Evolutionary conservation across 2,888 invertebrate species (phyloP).

Genomic region (Galerucella calmariensis): DNA sequence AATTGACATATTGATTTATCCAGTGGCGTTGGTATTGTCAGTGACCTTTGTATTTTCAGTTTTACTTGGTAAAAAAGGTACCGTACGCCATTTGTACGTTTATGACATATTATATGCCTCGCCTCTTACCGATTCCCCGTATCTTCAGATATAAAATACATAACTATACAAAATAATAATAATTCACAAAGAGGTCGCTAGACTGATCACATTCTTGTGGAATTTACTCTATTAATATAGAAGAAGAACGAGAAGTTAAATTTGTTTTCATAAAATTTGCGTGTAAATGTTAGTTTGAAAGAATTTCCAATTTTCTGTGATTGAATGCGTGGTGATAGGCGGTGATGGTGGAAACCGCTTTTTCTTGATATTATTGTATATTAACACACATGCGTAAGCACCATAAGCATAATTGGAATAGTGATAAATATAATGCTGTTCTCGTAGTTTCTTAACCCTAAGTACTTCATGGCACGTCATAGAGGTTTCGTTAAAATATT

Average conservation of each 20-base stretch:
- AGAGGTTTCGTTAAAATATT: slow-evolving; percentile 3
- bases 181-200: no score
- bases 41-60: no score
- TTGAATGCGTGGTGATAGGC: slow-evolving; percentile 48
- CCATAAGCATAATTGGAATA: slow-evolving; percentile 36
- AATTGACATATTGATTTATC: no score
- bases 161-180: no score
- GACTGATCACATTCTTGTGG: no score
- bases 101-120: no score
- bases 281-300: background rate
- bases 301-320: slow-evolving; percentile 27
- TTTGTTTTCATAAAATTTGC: background rate
- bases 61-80: no score
- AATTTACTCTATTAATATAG: no score
- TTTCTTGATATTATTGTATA: slow-evolving; percentile 42
- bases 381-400: slow-evolving; percentile 48
- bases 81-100: no score
- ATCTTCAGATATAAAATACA: no score
- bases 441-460: slow-evolving; percentile 16
- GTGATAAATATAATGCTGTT: slow-evolving; percentile 16
- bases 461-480: slow-evolving; percentile 26
- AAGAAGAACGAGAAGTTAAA: background rate
- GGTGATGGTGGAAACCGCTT: slow-evolving; percentile 47
- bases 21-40: no score
- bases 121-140: no score